Evolutionary conservation across 2,888 invertebrate species (phyloP), one percentile per base, ranked within the genome.

Genomic region (Polydrusus tereticollis): DNA sequence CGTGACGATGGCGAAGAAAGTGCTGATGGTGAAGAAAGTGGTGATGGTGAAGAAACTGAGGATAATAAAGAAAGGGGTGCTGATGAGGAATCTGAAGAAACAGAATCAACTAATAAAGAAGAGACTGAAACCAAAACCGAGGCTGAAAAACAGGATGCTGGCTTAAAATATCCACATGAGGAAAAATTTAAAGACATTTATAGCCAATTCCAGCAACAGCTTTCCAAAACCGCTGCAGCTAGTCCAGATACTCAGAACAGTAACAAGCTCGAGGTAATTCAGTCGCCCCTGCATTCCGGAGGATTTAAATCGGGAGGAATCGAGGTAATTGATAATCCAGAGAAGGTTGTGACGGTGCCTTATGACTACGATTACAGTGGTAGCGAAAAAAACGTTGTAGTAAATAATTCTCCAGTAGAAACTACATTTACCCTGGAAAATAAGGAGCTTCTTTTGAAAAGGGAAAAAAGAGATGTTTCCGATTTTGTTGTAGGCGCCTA

Each of bases 321-420:
- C 64, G 81, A 83, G 65, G 79, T 82, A 8, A 73, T 83, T 23
- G 78, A 80, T 36, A 82, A 80, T 66, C 77, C 80, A 20, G 80
- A 82, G 68, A 82, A 83, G 67, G 78, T 82, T 0, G 77, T 82
- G 50, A 78, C 81, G 1, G 78, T 83, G n/a, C 84, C 84, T 2
- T 82, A 80, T 59, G 84, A 84, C 62, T 78, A 79, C 55, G 82
- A 83, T 59, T 82, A 82, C 66, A 81, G 82, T 57, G 80, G 81
- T 10, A 80, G 82, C 1, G 75, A 79, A 6, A 80, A 80, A 69
- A 45, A 50, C 5, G 7, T 38, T 12, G 63, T 71, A 2, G 18
- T 68, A 33, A 38, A 38, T n/a, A 7, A 18, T 5, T 10, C 26
- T n/a, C 58, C 67, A 23, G n/a, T n/a, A n/a, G n/a, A n/a, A n/a